phyloP scores from a whole-genome alignment of 2,797 vertebrate species.

The Eulemur rubriventer region DNA sequence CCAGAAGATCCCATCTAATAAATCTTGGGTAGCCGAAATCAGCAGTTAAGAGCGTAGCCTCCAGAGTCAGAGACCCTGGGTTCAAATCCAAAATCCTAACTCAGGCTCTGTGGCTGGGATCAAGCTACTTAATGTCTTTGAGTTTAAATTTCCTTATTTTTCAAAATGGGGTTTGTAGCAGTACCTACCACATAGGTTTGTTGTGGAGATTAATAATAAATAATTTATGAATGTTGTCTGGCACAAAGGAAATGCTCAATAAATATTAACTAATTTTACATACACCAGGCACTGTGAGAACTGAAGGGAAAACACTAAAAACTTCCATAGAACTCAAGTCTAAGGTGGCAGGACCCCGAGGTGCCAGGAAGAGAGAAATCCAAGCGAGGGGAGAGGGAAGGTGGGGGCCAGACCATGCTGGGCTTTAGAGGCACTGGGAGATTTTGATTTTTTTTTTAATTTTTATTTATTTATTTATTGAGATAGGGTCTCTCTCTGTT shows the following conservation, averaged over 20 bases:
- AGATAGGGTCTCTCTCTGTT: background rate
- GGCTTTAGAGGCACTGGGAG: background rate
- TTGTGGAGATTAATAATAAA: background rate
- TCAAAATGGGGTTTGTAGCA: constrained; percentile 21
- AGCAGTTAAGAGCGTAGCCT: background rate
- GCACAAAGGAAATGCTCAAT: background rate
- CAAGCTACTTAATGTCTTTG: constrained; percentile 49
- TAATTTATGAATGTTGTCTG: background rate
- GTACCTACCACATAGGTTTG: background rate
- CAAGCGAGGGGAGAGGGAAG: background rate
- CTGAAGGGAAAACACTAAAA: background rate
- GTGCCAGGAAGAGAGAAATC: background rate
- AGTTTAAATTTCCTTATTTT: constrained; percentile 22
- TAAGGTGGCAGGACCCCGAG: background rate
- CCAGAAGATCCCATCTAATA: background rate
- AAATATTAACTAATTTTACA: background rate
- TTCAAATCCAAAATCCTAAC: background rate
- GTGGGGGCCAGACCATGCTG: fast-evolving
- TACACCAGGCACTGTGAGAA: background rate
- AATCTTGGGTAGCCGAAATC: background rate
- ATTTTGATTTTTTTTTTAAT: background rate
- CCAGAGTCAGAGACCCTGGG: background rate
- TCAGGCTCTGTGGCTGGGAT: background rate
- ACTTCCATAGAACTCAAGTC: background rate
- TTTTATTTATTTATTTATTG: background rate